A percentile compares a stretch with the other conserved stretches of the same genome.
phyloP scores from a whole-genome alignment of 2,113 vertebrate species.

The Empidonax traillii region DNA sequence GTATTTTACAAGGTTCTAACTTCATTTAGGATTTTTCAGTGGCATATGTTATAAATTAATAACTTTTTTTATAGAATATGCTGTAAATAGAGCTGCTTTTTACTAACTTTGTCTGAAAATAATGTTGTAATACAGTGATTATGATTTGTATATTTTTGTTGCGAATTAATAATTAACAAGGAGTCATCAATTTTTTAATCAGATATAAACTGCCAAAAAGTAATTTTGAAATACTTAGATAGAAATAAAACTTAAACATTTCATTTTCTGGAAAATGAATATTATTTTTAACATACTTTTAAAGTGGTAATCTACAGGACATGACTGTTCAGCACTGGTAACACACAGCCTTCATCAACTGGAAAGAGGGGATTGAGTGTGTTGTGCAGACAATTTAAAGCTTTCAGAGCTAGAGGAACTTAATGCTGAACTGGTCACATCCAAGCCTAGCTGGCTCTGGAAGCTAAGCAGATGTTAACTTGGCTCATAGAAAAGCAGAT shows the following conservation, averaged over 20 bases:
- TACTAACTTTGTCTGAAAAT: constrained; percentile 29
- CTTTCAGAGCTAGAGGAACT: background rate
- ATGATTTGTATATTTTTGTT: background rate
- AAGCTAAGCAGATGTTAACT: background rate
- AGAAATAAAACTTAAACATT: background rate
- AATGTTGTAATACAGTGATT: background rate
- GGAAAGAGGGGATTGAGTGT: fast-evolving
- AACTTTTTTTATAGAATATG: background rate
- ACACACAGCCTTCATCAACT: background rate
- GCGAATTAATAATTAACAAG: background rate
- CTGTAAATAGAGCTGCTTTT: background rate
- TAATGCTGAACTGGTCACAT: background rate
- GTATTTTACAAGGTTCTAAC: background rate
- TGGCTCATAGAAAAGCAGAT: background rate
- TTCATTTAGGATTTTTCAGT: background rate
- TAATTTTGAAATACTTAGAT: background rate
- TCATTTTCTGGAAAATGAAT: background rate
- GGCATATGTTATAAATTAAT: background rate
- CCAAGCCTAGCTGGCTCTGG: background rate
- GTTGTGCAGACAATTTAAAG: background rate
- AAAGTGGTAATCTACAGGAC: background rate
- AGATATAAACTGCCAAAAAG: background rate
- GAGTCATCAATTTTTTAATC: background rate
- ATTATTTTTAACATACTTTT: background rate
- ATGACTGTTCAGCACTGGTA: background rate